Evolutionary conservation across 2,888 invertebrate species (phyloP).

Genomic region (Protonemura montana): DNA sequence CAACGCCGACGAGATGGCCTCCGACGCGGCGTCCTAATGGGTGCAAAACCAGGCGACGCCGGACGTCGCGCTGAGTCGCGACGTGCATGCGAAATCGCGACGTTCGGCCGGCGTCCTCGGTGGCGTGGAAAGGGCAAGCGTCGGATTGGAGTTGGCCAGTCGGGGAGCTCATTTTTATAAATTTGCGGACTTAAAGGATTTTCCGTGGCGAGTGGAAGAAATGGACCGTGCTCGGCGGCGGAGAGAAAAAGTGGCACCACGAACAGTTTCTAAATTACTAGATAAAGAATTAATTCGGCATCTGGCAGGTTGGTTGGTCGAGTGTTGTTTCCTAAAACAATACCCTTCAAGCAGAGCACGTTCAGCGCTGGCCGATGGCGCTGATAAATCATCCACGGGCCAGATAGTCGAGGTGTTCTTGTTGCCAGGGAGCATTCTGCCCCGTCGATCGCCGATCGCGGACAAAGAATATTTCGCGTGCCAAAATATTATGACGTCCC

Average conservation of each 20-base stretch:
- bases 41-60: too few species aligned
- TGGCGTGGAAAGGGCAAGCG: too few species aligned
- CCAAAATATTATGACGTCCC: slow-evolving; percentile 35
- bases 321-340: background rate
- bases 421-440: slow-evolving; percentile 9
- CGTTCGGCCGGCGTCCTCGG: too few species aligned
- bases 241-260: background rate
- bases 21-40: too few species aligned
- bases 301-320: background rate
- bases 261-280: background rate
- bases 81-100: too few species aligned
- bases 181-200: background rate
- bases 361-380: background rate
- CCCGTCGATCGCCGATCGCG: background rate
- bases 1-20: too few species aligned
- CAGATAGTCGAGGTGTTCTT: slow-evolving; percentile 29
- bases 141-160: too few species aligned
- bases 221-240: background rate
- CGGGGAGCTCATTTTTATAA: too few species aligned
- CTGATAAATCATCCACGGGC: background rate
- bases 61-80: too few species aligned
- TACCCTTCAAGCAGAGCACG: background rate
- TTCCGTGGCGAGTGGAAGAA: background rate
- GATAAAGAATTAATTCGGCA: background rate
- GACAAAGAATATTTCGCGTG: slow-evolving; percentile 35